A percentile compares a stretch with the other conserved stretches of the same genome.
Evolutionary conservation across 2,113 vertebrate genomes (phyloP).

Genomic region (Pampusana beccarii): DNA sequence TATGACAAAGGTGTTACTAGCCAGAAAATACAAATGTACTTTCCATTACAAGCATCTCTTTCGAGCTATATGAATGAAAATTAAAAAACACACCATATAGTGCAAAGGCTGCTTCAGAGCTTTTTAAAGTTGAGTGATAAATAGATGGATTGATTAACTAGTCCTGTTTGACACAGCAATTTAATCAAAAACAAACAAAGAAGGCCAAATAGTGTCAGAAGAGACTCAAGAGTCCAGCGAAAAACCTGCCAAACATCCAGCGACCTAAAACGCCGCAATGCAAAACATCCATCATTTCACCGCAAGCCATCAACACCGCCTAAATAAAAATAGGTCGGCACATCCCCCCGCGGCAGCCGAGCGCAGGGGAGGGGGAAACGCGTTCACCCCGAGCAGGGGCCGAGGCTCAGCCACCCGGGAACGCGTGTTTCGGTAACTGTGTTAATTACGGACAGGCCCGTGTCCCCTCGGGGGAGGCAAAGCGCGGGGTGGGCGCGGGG

Average conservation of each 20-base stretch:
- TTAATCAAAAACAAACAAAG: background rate
- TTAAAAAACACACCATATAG: background rate
- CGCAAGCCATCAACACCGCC: background rate
- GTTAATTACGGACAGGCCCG: background rate
- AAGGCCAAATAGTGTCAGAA: background rate
- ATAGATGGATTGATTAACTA: background rate
- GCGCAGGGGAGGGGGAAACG: fast-evolving
- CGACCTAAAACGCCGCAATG: background rate
- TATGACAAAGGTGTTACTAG: background rate
- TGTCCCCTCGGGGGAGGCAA: background rate
- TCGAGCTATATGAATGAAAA: background rate
- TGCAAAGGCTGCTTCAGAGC: background rate
- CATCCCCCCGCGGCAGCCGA: background rate
- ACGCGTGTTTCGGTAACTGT: fast-evolving
- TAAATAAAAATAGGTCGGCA: background rate
- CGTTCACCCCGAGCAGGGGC: fast-evolving
- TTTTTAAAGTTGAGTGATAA: background rate
- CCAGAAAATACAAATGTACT: background rate
- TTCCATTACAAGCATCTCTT: background rate
- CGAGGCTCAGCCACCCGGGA: background rate
- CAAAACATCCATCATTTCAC: background rate
- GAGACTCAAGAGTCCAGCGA: background rate
- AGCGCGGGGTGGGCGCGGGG: background rate
- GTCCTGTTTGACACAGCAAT: background rate
- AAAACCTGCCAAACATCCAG: background rate